A percentile compares a stretch with the other conserved stretches of the same genome.
Conservation (phyloP, 1,140 invertebrate genomes). For the Drosophila seguyi region DNA sequence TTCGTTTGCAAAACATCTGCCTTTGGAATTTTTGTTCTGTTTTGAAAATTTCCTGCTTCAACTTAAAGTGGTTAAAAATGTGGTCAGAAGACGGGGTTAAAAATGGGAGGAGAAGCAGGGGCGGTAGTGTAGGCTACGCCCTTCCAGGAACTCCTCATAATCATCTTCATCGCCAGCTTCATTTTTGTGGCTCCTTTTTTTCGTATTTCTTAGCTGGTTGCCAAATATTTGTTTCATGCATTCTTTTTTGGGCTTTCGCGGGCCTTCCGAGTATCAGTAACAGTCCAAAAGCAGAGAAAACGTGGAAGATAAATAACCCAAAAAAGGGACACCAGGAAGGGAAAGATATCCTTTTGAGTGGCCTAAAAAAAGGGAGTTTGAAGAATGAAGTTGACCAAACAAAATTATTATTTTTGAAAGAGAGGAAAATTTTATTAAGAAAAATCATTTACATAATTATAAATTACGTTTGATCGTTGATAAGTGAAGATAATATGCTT, state of each 20-base stretch:
- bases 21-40: constrained; percentile 44
- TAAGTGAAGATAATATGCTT: background rate
- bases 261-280: constrained; percentile 15
- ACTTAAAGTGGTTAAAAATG: constrained; percentile 46
- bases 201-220: constrained; percentile 16
- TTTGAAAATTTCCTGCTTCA: constrained; percentile 19
- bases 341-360: constrained; percentile 11
- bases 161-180: constrained; percentile 20
- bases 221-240: constrained; percentile 52
- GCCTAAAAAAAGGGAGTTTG: background rate
- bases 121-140: constrained; percentile 40
- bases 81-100: background rate
- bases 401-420: background rate
- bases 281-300: constrained; percentile 5
- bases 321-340: constrained; percentile 2
- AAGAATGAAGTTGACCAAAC: background rate
- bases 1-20: constrained; percentile 69
- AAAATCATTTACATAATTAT: background rate
- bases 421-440: background rate
- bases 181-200: constrained; percentile 6
- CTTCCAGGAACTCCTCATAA: constrained; percentile 54
- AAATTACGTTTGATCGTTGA: background rate
- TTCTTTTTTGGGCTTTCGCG: constrained; percentile 30
- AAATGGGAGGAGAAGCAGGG: constrained; percentile 4
- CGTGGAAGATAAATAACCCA: constrained; percentile 17